Base-by-base conservation (phyloP, 1,140 invertebrate species). In the Lethocerus indicus region DNA sequence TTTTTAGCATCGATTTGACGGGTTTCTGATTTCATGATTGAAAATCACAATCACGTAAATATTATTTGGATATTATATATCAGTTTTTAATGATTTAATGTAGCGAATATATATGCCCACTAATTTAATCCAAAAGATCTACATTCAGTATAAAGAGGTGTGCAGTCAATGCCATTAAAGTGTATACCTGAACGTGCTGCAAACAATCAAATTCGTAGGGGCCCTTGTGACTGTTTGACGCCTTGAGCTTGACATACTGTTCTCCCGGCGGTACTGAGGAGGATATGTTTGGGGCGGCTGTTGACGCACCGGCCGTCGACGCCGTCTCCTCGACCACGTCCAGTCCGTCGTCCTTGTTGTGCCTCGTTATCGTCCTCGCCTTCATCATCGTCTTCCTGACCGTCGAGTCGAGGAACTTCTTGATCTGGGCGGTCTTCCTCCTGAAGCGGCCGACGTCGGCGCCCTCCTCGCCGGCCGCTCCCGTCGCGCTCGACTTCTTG, bases 181-280 rank as follows among this genome's bases (percentile, higher is more conserved):
- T 59, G 58, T 52, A 49, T 55, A 72, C 70, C 66, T 84, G 82
- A 2, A 84, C 73, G 53, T 81, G 72, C 61, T 78, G 67, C 3
- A 85, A 64, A 51, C 81, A 78, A 50, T 88, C 86, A 66, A 95
- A 96, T 60, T 97, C 91, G 62, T 90, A 92, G 0, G 91, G 92
- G 1, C 92, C 92, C 66, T 96, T 96, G 62, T 96, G 88, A 50
- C 85, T 90, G 56, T 87, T 89, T 0, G 87, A 88, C 0, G 88
- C 88, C 67, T 94, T 94, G 21, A 94, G 71, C 69, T 93, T 92
- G 51, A 89, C 87, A 54, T 79, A 81, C 52, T 84, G 81, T 57
- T 90, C 87, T 1, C 83, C 83, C 2, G 73, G 70, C 20, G 49
- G 51, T 26, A n/a, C n/a, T 51, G 41, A 18, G n/a, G 27, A 29